Conservation (phyloP, 2,888 invertebrate species). For the Papilio demoleus region DNA sequence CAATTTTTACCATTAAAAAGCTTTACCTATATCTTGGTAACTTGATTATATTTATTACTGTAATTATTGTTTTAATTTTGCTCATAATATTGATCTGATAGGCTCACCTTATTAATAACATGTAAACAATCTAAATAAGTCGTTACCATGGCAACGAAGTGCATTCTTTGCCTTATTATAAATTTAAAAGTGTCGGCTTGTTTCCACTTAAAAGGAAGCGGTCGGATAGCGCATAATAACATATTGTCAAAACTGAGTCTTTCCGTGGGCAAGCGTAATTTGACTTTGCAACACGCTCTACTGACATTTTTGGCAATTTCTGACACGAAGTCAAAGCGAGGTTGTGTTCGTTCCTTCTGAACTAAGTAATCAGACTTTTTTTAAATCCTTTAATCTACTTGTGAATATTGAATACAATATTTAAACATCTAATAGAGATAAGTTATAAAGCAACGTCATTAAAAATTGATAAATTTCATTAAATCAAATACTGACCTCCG, state of each 20-base stretch:
- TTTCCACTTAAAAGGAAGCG: constrained; percentile 48
- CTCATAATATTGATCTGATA: too few relatives aligned
- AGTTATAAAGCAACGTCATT: too few relatives aligned
- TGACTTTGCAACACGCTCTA: constrained; percentile 47
- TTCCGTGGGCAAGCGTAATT: constrained; percentile 52
- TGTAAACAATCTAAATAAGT: background rate
- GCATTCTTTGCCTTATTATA: background rate
- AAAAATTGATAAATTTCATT: too few relatives aligned
- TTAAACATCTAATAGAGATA: too few relatives aligned
- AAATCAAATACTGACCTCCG: too few relatives aligned
- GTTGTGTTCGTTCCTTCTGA: background rate
- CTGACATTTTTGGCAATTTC: constrained; percentile 11
- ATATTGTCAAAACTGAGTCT: constrained; percentile 45
- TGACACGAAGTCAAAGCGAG: background rate
- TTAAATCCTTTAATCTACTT: too few relatives aligned
- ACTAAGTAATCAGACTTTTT: too few relatives aligned
- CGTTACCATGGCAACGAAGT: background rate
- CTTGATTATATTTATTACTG: too few relatives aligned
- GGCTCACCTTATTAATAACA: background rate
- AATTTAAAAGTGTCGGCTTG: constrained; percentile 49
- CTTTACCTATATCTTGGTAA: too few relatives aligned
- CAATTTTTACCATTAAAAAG: too few relatives aligned
- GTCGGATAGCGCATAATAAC: constrained; percentile 50
- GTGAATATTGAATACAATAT: background rate
- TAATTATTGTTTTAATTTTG: too few relatives aligned